phyloP scores from a whole-genome alignment of 2,113 vertebrate species.

The Murina feae region DNA sequence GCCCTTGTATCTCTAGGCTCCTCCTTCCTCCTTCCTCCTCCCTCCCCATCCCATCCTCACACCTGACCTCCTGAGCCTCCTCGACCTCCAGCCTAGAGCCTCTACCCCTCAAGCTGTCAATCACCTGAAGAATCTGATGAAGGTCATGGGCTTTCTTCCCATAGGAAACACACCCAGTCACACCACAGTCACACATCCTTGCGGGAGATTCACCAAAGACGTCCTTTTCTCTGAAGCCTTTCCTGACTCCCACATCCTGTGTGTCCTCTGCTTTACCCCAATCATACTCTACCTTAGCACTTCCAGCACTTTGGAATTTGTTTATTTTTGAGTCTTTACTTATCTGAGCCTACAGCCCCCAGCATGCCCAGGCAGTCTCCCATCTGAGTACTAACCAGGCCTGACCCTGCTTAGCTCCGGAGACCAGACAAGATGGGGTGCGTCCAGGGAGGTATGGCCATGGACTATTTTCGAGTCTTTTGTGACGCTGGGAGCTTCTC shows the following conservation, averaged over 20 bases:
- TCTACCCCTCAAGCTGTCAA: fast-evolving
- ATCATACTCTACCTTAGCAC: neutral
- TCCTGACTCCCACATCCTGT: fast-evolving
- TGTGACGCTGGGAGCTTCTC: neutral
- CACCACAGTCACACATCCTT: neutral
- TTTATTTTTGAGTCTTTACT: neutral
- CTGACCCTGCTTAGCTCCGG: neutral
- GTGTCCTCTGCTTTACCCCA: neutral
- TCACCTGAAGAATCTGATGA: neutral
- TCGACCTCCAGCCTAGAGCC: neutral
- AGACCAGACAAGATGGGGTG: neutral
- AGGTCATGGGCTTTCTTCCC: neutral
- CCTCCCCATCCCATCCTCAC: fast-evolving
- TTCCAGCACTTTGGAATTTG: fast-evolving
- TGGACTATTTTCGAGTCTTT: neutral
- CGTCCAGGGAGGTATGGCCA: neutral
- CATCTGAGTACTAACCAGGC: neutral
- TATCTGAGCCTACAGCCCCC: neutral
- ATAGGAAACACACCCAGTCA: neutral
- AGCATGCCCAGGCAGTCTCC: neutral
- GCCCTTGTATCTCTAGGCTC: neutral
- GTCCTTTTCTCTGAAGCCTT: neutral
- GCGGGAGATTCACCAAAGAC: neutral
- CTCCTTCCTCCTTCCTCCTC: too few species aligned
- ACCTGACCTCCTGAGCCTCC: neutral